A percentile compares a stretch with the other conserved stretches of the same genome.
Conservation (phyloP, 2,888 invertebrate genomes). For the Poecilobothrus nobilitatus region DNA sequence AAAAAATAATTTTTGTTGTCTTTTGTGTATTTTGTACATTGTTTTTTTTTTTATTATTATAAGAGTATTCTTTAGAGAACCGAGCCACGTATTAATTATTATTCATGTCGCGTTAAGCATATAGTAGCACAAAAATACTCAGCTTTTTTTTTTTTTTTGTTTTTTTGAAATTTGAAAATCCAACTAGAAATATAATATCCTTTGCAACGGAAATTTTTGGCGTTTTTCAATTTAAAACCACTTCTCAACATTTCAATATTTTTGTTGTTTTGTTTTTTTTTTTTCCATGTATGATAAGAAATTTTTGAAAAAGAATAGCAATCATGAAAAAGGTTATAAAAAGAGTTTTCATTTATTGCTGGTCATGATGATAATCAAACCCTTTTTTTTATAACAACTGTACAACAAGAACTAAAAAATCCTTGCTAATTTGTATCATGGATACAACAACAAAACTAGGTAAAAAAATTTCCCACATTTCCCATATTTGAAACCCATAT, state of each 20-base stretch:
- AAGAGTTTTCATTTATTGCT: too few relatives aligned
- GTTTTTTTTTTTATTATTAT: neutral
- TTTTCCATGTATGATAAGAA: too few relatives aligned
- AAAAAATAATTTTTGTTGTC: neutral
- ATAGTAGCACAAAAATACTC: neutral
- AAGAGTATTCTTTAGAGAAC: neutral
- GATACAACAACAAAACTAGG: too few relatives aligned
- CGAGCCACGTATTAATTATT: neutral
- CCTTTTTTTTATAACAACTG: too few relatives aligned
- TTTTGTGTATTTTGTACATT: neutral
- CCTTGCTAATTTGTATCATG: too few relatives aligned
- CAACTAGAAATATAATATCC: neutral
- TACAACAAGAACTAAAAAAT: too few relatives aligned
- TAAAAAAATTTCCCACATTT: too few relatives aligned
- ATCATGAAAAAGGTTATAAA: too few relatives aligned
- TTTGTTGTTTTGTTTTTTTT: too few relatives aligned
- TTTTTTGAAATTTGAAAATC: neutral
- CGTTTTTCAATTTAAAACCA: neutral
- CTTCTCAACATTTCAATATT: neutral
- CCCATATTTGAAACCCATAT: too few relatives aligned
- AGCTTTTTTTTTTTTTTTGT: neutral
- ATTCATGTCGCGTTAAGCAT: constrained; percentile 1
- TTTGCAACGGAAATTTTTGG: neutral
- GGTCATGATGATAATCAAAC: too few relatives aligned
- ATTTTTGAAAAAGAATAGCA: too few relatives aligned